These are phyloP conservation scores for Eutolmus rufibarbis DNA, from an alignment of 2,888 invertebrate genomes.

Conservation along the genomic window DNA sequence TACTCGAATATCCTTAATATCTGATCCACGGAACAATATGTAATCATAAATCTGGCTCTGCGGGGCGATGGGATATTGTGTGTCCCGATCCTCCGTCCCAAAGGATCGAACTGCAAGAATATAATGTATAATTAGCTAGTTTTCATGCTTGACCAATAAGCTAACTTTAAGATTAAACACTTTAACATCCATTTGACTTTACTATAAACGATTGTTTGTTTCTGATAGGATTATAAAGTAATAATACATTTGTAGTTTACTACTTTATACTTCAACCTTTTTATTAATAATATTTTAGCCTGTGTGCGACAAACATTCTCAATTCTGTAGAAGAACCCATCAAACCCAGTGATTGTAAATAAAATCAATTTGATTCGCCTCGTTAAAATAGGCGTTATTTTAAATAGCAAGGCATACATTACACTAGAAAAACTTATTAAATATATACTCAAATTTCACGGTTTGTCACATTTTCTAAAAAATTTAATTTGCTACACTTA, in stretches of 20 bases:
- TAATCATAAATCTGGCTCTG: conserved; percentile 99
- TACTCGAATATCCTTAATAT: conserved; percentile 98
- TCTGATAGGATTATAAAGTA: neutral
- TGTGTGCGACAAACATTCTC: neutral
- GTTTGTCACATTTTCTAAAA: too few species aligned
- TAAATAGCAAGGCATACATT: neutral
- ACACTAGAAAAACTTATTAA: neutral
- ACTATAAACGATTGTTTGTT: too few species aligned
- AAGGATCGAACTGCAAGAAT: conserved; percentile 86
- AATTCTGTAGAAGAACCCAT: neutral
- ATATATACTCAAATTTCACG: too few species aligned
- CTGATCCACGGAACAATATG: conserved; percentile 96
- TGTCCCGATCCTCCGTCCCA: conserved; percentile 97
- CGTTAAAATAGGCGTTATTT: neutral
- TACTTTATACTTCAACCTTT: too few species aligned
- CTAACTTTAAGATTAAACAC: neutral
- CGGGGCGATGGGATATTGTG: conserved; percentile 93
- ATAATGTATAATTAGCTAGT: neutral
- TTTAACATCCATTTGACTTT: neutral
- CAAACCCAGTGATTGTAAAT: neutral
- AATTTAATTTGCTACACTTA: too few species aligned
- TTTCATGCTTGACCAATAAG: neutral
- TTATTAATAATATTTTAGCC: neutral
- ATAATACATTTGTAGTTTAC: neutral
- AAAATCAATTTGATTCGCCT: neutral